A percentile compares a stretch with the other conserved stretches of the same genome.
phyloP scores from a whole-genome alignment of 2,888 invertebrate species.

The Tetragonisca angustula region DNA sequence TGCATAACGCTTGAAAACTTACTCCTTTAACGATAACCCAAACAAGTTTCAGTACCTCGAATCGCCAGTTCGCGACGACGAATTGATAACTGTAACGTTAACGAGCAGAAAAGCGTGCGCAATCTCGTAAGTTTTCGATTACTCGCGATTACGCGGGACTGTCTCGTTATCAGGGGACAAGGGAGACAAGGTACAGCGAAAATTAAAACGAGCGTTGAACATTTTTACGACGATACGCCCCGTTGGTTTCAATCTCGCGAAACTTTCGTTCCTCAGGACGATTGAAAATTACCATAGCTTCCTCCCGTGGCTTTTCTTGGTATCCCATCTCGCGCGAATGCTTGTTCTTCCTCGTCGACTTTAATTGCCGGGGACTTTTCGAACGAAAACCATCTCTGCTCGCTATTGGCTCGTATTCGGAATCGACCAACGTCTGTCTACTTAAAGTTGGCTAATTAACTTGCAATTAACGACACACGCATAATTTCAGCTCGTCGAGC shows the following conservation, averaged over 20 bases:
- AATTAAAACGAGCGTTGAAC: neutral
- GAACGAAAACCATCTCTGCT: neutral
- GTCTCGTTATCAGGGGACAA: neutral
- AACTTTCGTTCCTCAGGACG: slow-evolving; percentile 30
- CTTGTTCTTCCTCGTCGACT: slow-evolving; percentile 25
- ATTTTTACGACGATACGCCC: slow-evolving; percentile 20
- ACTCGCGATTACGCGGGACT: neutral
- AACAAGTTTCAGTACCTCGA: neutral
- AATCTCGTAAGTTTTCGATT: neutral
- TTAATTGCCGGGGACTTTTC: slow-evolving; percentile 37
- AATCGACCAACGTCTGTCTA: neutral
- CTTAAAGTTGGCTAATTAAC: slow-evolving; percentile 14
- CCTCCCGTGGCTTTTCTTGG: slow-evolving; percentile 16
- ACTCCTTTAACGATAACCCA: slow-evolving; percentile 24
- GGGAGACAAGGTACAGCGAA: neutral
- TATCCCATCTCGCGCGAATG: slow-evolving; percentile 25
- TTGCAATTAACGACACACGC: neutral
- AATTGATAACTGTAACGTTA: neutral
- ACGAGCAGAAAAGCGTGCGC: neutral
- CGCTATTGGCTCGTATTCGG: slow-evolving; percentile 3
- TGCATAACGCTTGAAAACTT: neutral
- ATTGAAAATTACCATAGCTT: slow-evolving; percentile 46
- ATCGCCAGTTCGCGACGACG: slow-evolving; percentile 2
- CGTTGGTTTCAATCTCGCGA: slow-evolving; percentile 1
- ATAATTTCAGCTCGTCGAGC: neutral